phyloP scores from a whole-genome alignment of 2,888 invertebrate genomes.

The Cheiracanthium punctorium region DNA sequence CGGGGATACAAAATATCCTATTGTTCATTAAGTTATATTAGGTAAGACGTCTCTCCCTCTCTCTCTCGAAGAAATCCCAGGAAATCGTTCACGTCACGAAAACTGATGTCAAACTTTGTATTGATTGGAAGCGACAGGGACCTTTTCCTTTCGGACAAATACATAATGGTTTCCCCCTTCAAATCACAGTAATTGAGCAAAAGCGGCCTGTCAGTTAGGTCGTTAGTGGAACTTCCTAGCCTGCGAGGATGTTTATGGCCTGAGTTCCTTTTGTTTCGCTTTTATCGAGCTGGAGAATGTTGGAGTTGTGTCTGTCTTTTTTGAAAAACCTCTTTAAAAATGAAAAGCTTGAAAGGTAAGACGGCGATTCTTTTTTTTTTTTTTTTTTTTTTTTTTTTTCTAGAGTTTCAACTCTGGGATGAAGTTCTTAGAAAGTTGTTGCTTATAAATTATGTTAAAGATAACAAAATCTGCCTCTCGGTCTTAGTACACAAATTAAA shows the following conservation, averaged over 20 bases:
- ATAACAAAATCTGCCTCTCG: no score
- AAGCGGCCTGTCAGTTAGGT: slow-evolving; percentile 1
- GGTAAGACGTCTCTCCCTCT: slow-evolving; percentile 47
- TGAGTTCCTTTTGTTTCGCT: background rate
- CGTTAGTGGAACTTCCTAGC: slow-evolving; percentile 18
- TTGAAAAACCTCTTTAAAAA: background rate
- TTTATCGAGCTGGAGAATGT: slow-evolving; percentile 16
- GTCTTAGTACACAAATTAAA: no score
- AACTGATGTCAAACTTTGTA: slow-evolving; percentile 44
- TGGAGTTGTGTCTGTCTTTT: slow-evolving; percentile 14
- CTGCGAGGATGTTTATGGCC: background rate
- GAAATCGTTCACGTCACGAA: slow-evolving; percentile 57
- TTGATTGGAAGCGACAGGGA: slow-evolving; percentile 60
- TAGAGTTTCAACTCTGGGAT: no score
- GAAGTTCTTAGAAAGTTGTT: no score
- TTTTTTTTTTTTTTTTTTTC: no score
- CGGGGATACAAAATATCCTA: no score
- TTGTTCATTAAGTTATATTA: slow-evolving; percentile 51
- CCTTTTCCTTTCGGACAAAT: slow-evolving; percentile 24
- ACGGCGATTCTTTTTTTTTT: no score
- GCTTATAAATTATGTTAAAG: no score
- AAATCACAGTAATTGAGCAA: slow-evolving; percentile 50
- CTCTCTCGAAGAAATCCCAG: slow-evolving; percentile 30
- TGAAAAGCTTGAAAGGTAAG: background rate
- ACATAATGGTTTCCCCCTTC: slow-evolving; percentile 36